Evolutionary conservation across 1,140 invertebrate species (phyloP).

Genomic region (Streblospio benedicti): DNA sequence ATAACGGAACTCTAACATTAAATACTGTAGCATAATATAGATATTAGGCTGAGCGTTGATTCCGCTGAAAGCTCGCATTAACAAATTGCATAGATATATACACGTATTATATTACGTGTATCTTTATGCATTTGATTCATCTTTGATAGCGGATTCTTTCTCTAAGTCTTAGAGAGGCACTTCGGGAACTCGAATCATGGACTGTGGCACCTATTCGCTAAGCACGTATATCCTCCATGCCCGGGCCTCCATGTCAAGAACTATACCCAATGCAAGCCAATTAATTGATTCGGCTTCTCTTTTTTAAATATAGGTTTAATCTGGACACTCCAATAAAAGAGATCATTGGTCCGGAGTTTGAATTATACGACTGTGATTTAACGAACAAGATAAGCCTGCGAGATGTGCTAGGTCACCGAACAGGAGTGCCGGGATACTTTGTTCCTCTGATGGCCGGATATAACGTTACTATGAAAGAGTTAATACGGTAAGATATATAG

Average conservation of each 20-base stretch:
- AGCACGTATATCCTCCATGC: not conserved
- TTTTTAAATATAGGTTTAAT: conserved; percentile 8
- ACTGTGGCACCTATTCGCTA: not conserved
- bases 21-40: too few relatives aligned
- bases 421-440: conserved; percentile 20
- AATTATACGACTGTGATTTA: conserved; percentile 3
- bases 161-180: not conserved
- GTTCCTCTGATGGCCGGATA: conserved; percentile 18
- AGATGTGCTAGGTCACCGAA: conserved; percentile 20
- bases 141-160: not conserved
- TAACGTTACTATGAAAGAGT: conserved; percentile 12
- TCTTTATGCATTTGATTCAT: too few relatives aligned
- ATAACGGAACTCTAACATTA: too few relatives aligned
- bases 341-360: conserved; percentile 18
- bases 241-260: not conserved
- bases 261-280: not conserved
- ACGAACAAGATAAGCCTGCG: conserved; percentile 15
- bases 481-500: conserved; percentile 19
- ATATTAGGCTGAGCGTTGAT: too few relatives aligned
- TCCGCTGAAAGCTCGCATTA: too few relatives aligned
- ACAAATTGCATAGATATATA: too few relatives aligned
- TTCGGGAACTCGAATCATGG: not conserved
- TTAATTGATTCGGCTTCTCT: not conserved
- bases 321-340: conserved; percentile 17
- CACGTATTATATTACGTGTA: too few relatives aligned